Percentiles rank a stretch among this genome's conserved stretches.
Evolutionary conservation across 2,113 vertebrate genomes (phyloP).

Genomic region (Larimichthys polyactis): DNA sequence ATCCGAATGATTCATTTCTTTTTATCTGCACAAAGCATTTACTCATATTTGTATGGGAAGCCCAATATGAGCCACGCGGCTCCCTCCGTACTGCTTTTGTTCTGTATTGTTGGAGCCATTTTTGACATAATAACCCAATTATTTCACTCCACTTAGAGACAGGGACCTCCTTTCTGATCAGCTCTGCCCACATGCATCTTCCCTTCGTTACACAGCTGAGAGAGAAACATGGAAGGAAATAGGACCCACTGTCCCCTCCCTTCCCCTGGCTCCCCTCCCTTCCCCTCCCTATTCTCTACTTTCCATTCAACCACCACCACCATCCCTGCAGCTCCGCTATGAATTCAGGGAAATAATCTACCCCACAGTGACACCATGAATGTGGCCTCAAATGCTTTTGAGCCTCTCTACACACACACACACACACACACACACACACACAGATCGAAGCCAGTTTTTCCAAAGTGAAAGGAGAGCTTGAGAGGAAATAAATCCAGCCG

Average conservation of each 20-base stretch:
- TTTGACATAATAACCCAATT: slow-evolving; percentile 18
- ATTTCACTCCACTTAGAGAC: slow-evolving; percentile 33
- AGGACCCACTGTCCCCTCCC: slow-evolving; percentile 67
- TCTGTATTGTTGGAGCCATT: neutral
- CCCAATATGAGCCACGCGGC: neutral
- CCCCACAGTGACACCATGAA: slow-evolving; percentile 16
- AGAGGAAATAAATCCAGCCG: neutral
- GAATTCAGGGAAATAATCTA: slow-evolving; percentile 54
- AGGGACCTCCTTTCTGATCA: slow-evolving; percentile 44
- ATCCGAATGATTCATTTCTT: neutral
- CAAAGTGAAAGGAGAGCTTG: neutral
- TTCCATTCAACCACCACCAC: slow-evolving; percentile 60
- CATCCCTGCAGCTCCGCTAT: slow-evolving; percentile 59
- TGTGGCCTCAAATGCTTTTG: neutral
- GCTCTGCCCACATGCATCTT: slow-evolving; percentile 42
- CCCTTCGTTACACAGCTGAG: slow-evolving; percentile 63
- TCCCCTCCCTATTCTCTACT: slow-evolving; percentile 68
- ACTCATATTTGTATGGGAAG: neutral
- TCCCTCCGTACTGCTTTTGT: neutral
- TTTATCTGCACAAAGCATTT: neutral
- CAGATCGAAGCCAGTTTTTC: neutral
- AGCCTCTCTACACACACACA: no score
- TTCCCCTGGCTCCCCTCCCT: slow-evolving; percentile 59
- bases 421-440: neutral
- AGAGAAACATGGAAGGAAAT: slow-evolving; percentile 74